Evolutionary conservation across 23 tunicate genomes (phyloP).

Genomic region (Oikopleura vanhoeffeni): DNA sequence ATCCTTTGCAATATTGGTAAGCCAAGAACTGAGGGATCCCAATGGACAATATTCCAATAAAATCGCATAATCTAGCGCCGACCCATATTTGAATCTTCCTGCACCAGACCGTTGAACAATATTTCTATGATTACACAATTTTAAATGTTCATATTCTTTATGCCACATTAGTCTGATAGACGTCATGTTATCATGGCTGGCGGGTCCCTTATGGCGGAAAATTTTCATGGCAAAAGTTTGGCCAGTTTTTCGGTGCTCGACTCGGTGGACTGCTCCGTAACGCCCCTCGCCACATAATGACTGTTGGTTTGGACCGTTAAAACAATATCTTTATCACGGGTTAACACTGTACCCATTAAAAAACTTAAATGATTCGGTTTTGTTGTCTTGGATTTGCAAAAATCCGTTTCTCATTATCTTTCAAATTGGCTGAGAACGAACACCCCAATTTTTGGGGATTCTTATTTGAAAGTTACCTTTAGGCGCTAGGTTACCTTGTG

Average conservation of each 20-base stretch:
- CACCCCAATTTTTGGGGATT: no score
- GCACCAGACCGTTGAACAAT: not conserved
- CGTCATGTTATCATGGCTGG: not conserved
- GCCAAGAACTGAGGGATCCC: not conserved
- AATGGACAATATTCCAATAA: not conserved
- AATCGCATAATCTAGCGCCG: not conserved
- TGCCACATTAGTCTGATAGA: not conserved
- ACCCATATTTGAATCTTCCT: not conserved
- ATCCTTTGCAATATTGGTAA: not conserved
- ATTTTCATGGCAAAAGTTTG: slow-evolving; percentile 1
- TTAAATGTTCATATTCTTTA: slow-evolving; percentile 5
- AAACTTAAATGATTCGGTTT: no score
- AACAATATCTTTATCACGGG: no score
- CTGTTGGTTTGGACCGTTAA: not conserved
- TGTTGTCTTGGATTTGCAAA: no score
- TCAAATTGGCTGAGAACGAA: no score
- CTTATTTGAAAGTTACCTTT: no score
- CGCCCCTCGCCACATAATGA: slow-evolving; percentile 9
- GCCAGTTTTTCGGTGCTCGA: not conserved
- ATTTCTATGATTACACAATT: not conserved
- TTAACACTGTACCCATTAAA: no score
- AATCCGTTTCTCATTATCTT: no score
- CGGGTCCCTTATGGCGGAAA: slow-evolving; percentile 6
- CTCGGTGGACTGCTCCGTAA: not conserved
- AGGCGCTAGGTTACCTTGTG: no score